Conservation (phyloP, 2,888 invertebrate species). For the Drosophila lacicola region DNA sequence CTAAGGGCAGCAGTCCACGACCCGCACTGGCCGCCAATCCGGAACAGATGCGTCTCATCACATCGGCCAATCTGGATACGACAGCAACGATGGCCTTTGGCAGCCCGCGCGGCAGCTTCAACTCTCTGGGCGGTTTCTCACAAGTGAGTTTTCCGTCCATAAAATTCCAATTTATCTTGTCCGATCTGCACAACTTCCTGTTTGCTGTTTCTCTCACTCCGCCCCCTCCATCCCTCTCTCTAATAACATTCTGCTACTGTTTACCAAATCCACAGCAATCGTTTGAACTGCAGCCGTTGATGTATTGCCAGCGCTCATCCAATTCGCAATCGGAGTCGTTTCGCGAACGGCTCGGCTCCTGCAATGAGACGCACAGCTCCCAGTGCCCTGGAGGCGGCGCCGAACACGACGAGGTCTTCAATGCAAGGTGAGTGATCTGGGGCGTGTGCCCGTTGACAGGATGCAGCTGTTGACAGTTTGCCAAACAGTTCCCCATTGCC, state of each 20-base stretch:
- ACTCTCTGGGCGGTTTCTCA: constrained; percentile 82
- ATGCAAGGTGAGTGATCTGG: constrained; percentile 81
- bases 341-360: constrained; percentile 84
- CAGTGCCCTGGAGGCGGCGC: constrained; percentile 63
- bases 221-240: constrained; percentile 11
- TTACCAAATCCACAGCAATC: constrained; percentile 67
- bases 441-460: constrained; percentile 59
- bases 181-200: constrained; percentile 74
- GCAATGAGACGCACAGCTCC: constrained; percentile 82
- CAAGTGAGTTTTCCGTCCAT: constrained; percentile 75
- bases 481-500: constrained; percentile 40
- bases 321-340: constrained; percentile 82
- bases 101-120: constrained; percentile 84
- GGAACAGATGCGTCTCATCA: constrained; percentile 83
- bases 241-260: constrained; percentile 13
- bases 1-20: constrained; percentile 83
- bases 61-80: constrained; percentile 84
- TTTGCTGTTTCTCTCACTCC: constrained; percentile 22
- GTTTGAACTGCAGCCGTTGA: constrained; percentile 82
- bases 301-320: constrained; percentile 80
- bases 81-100: constrained; percentile 83
- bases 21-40: constrained; percentile 66
- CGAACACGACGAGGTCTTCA: constrained; percentile 84
- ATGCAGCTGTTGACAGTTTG: constrained; percentile 83
- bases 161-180: constrained; percentile 67